Evolutionary conservation across 1,140 invertebrate genomes (phyloP), one percentile per base, ranked within the genome.

Genomic region (Bombus haemorrhoidalis): DNA sequence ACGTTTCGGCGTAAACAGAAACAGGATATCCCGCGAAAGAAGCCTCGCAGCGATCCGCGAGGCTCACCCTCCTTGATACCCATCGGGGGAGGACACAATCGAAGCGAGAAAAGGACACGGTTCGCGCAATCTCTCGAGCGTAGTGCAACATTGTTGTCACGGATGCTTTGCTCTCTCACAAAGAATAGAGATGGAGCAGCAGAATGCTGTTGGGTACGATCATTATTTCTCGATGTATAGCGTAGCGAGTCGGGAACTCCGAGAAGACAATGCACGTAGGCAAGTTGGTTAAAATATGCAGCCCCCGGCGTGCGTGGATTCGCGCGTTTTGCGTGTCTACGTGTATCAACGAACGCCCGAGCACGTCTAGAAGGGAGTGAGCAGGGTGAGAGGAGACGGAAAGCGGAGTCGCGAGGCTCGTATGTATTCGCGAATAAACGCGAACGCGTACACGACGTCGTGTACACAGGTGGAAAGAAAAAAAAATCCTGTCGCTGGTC

Each of bases 211-310:
- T 75, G 81, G 86, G 47, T 69, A 76, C 74, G 88, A 89, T 92
- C 89, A 91, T 92, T 92, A 92, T 92, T 91, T 90, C 71, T 66
- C 82, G 68, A 68, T 81, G 85, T 87, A 53, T 68, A 80, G 62
- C 86, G 71, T 43, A 76, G 68, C 73, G 88, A 74, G 82, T 66
- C 75, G 18, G 71, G 47, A 73, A 90, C 62, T 82, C 59, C 69
- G 86, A 62, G 85, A 85, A 90, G 85, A 93, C 92, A 93, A 93
- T 93, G 81, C 79, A 39, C 84, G 73, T 86, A 80, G 84, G 88
- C 91, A 93, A 93, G 91, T 93, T 92, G 91, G 91, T 93, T 93
- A 92, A 93, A 93, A 93, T 92, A 93, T 92, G 92, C 92, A 91
- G 91, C 91, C 90, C 88, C 84, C 84, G 81, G 88, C 85, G 68